Evolutionary conservation across 2,888 invertebrate species (phyloP).

Genomic region (Drosophila quinaria): DNA sequence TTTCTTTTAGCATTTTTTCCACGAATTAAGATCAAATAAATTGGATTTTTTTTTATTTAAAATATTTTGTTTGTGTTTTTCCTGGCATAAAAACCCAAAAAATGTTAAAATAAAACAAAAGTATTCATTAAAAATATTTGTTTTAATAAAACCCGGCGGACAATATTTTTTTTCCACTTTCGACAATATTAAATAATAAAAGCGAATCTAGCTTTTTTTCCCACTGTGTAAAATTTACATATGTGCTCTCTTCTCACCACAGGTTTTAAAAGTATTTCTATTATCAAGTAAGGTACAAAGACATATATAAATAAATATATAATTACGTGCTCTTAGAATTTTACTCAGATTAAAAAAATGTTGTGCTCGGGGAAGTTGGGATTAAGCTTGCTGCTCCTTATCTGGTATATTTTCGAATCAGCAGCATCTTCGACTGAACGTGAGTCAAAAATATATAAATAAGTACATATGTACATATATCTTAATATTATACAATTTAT

Average conservation of each 20-base stretch:
- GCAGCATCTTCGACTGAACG: not conserved
- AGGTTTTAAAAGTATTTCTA: not conserved
- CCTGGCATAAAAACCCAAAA: too few relatives aligned
- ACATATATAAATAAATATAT: conserved; percentile 2
- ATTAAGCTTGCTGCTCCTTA: conserved; percentile 5
- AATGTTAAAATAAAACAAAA: too few relatives aligned
- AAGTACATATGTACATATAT: too few relatives aligned
- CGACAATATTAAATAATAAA: too few relatives aligned
- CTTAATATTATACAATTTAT: not conserved
- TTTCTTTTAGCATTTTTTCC: too few relatives aligned
- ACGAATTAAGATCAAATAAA: too few relatives aligned
- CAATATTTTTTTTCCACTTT: too few relatives aligned
- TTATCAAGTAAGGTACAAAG: not conserved
- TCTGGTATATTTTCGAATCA: not conserved
- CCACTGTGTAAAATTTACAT: not conserved
- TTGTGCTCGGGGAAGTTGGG: not conserved
- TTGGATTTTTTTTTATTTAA: too few relatives aligned
- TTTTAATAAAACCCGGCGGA: too few relatives aligned
- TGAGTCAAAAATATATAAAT: not conserved
- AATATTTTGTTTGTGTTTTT: too few relatives aligned
- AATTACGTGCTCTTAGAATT: not conserved
- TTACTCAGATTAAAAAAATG: not conserved
- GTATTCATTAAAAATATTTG: too few relatives aligned
- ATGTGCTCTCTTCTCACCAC: not conserved
- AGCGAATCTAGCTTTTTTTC: too few relatives aligned